Evolutionary conservation across 1,140 invertebrate genomes (phyloP).

Genomic region (Ceratoteleas bidentatus): DNA sequence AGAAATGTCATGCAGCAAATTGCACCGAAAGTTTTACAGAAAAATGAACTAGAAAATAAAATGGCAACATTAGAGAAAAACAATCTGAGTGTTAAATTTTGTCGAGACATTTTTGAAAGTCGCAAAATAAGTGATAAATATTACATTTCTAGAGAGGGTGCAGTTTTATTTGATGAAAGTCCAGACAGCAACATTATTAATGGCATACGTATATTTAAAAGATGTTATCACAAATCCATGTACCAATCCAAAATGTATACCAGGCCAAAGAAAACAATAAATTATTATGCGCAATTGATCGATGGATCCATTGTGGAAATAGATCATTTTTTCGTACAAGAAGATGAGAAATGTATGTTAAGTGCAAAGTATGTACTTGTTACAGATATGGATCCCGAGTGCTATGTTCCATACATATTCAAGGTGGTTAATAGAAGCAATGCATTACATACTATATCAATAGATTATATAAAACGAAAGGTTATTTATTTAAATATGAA

Average conservation of each 20-base stretch:
- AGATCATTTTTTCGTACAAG: background rate
- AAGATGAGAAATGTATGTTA: background rate
- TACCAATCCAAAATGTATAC: conserved; percentile 2
- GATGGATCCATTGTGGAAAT: background rate
- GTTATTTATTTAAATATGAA: too few relatives aligned
- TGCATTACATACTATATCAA: too few relatives aligned
- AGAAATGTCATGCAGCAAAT: background rate
- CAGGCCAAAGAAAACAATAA: conserved; percentile 1
- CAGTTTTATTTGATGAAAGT: background rate
- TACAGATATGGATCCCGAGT: too few relatives aligned
- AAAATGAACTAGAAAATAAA: conserved; percentile 3
- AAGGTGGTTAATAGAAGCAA: too few relatives aligned
- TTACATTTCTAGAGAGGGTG: background rate
- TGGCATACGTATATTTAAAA: background rate
- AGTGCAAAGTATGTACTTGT: too few relatives aligned
- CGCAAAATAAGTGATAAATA: background rate
- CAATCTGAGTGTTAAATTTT: background rate
- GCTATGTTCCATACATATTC: too few relatives aligned
- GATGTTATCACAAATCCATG: background rate
- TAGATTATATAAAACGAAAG: too few relatives aligned
- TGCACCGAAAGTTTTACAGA: background rate
- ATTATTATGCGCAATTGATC: background rate
- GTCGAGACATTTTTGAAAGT: background rate
- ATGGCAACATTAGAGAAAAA: background rate
- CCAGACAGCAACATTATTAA: background rate